A percentile compares a stretch with the other conserved stretches of the same genome.
These are phyloP conservation scores for Apantesis nais DNA, from an alignment of 2,888 invertebrate genomes.

Conservation along the genomic window DNA sequence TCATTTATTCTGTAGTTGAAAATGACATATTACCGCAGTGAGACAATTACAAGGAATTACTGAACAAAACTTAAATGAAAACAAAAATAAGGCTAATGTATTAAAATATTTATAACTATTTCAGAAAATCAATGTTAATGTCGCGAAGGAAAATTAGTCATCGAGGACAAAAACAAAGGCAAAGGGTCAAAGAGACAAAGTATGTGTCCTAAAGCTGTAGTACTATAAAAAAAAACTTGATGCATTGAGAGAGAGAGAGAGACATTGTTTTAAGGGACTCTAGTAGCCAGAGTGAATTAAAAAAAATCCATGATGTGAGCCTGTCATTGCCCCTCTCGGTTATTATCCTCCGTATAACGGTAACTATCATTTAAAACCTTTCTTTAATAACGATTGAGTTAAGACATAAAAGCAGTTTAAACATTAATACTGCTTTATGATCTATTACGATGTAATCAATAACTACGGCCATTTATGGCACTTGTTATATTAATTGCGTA, in stretches of 20 bases:
- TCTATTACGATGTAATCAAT: conserved; percentile 10
- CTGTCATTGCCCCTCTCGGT: conserved; percentile 25
- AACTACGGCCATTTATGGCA: neutral
- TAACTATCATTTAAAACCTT: conserved; percentile 22
- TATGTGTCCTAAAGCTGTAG: neutral
- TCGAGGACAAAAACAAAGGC: conserved; percentile 9
- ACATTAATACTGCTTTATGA: neutral
- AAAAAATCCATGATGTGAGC: conserved; percentile 25
- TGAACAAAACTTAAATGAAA: neutral
- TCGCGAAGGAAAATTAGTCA: conserved; percentile 17
- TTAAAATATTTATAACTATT: neutral
- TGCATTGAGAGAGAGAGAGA: conserved; percentile 18
- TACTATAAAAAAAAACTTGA: conserved; percentile 8
- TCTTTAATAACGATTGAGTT: conserved; percentile 12
- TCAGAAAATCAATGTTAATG: conserved; percentile 5
- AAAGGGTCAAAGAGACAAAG: neutral
- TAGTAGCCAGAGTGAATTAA: conserved; percentile 24
- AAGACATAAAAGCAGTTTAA: neutral
- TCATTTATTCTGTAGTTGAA: neutral
- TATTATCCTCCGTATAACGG: conserved; percentile 31
- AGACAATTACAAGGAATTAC: neutral
- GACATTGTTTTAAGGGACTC: conserved; percentile 9
- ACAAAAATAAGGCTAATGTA: conserved; percentile 5
- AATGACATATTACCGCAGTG: neutral
- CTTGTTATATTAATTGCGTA: conserved; percentile 14